These are phyloP conservation scores for Bubo bubo DNA, from an alignment of 2,113 vertebrate species.

Conservation along the genomic window DNA sequence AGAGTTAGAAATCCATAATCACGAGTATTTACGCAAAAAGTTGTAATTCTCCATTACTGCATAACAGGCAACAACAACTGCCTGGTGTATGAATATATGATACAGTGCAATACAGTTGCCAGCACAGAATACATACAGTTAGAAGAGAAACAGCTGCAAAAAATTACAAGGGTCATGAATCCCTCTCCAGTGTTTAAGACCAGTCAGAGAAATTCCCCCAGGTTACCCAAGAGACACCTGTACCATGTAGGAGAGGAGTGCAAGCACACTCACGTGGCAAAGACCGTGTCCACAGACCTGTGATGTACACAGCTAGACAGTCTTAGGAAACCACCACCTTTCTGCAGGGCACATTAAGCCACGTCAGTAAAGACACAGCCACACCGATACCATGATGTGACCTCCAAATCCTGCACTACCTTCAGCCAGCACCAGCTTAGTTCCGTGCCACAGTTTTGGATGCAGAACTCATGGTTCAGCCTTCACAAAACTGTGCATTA, in stretches of 20 bases:
- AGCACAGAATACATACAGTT: neutral
- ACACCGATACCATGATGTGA: accelerated
- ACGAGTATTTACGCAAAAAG: neutral
- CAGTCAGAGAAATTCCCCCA: neutral
- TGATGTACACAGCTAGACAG: no score
- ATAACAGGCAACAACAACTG: neutral
- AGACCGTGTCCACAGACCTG: neutral
- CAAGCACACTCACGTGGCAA: neutral
- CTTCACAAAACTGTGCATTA: neutral
- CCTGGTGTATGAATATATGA: neutral
- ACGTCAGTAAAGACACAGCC: neutral
- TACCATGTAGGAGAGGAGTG: neutral
- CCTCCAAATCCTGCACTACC: neutral
- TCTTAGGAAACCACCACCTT: no score
- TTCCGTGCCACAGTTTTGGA: neutral
- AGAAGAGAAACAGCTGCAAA: neutral
- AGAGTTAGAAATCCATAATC: neutral
- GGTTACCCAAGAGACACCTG: neutral
- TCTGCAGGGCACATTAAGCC: neutral
- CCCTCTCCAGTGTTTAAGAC: neutral
- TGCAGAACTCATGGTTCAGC: neutral
- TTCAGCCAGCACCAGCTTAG: neutral
- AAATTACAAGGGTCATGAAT: neutral
- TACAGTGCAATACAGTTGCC: neutral
- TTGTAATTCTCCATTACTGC: neutral